These are phyloP conservation scores for Episyrphus balteatus DNA, from an alignment of 1,140 invertebrate species.

Conservation along the genomic window DNA sequence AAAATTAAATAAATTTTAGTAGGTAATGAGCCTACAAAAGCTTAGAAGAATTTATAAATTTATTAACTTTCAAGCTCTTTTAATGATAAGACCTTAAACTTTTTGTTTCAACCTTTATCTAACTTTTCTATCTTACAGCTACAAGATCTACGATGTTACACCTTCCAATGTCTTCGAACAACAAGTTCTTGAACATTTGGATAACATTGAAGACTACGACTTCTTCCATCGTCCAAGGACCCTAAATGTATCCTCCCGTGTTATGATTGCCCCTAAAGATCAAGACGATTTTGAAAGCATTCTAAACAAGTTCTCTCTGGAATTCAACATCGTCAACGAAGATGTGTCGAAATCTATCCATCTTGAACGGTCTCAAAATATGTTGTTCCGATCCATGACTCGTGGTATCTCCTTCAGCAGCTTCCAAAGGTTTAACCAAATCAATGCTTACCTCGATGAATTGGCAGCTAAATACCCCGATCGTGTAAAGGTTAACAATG, in stretches of 20 bases:
- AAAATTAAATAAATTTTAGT: too few species aligned
- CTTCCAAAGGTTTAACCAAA: conserved; percentile 17
- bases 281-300: conserved; percentile 17
- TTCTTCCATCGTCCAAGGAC: conserved; percentile 25
- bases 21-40: too few species aligned
- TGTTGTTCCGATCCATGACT: conserved; percentile 13
- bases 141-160: conserved; percentile 27
- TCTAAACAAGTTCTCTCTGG: conserved; percentile 12
- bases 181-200: conserved; percentile 18
- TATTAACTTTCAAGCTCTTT: too few species aligned
- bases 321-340: conserved; percentile 15
- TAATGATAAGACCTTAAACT: too few species aligned
- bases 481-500: conserved; percentile 25
- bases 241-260: conserved; percentile 11
- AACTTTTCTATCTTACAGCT: conserved; percentile 15
- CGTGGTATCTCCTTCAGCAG: too few species aligned
- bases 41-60: too few species aligned
- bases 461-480: conserved; percentile 31
- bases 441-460: conserved; percentile 35
- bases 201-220: conserved; percentile 15
- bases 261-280: conserved; percentile 25
- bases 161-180: conserved; percentile 19
- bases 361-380: conserved; percentile 3
- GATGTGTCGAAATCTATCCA: conserved; percentile 13
- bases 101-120: too few species aligned